A percentile compares a stretch with the other conserved stretches of the same genome.
These are phyloP conservation scores for Lacerta bilineata DNA, from an alignment of 2,797 vertebrate genomes.

Conservation along the genomic window DNA sequence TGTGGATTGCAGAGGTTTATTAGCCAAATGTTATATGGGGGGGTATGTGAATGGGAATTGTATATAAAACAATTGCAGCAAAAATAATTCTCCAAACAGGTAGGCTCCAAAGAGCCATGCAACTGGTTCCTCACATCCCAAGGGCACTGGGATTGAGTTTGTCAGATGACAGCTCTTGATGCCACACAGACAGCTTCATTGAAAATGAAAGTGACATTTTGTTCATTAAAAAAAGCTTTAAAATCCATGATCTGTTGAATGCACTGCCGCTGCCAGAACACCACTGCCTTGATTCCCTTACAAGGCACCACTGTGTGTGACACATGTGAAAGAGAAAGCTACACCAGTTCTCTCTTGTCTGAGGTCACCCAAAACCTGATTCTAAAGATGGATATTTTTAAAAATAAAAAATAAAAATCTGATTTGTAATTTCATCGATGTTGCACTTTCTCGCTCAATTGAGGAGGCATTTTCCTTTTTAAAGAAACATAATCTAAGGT, in stretches of 20 bases:
- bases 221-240: neutral
- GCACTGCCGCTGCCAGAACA: neutral
- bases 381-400: neutral
- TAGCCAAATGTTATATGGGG: neutral
- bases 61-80: too few species aligned
- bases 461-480: neutral
- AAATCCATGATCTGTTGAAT: neutral
- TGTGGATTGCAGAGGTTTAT: too few species aligned
- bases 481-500: neutral
- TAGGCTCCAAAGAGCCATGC: too few species aligned
- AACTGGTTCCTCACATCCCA: too few species aligned
- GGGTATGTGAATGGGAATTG: neutral
- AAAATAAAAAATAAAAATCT: neutral
- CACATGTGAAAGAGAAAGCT: neutral
- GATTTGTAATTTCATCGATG: neutral
- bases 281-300: too few species aligned
- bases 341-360: neutral
- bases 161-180: too few species aligned
- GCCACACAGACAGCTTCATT: too few species aligned
- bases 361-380: neutral
- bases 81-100: too few species aligned
- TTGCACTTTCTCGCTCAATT: neutral
- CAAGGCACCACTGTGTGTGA: neutral
- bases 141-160: too few species aligned
- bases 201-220: too few species aligned